Evolutionary conservation across 2,113 vertebrate genomes (phyloP), one percentile per base, ranked within the genome.

Genomic region (Orthonyx spaldingii): DNA sequence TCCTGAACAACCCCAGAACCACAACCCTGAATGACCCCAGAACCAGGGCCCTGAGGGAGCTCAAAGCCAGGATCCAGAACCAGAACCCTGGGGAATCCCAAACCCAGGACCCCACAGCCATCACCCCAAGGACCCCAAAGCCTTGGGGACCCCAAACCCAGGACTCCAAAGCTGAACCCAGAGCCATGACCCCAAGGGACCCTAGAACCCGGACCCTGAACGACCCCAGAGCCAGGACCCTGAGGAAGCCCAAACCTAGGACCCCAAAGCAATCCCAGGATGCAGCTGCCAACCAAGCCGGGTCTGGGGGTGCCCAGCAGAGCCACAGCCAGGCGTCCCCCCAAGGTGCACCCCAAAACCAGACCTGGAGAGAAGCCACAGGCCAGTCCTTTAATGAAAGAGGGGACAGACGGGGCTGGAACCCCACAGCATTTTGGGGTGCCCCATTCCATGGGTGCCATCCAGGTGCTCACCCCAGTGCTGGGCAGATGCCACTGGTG

Each of bases 251-350:
- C 42, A 56, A 4, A 41, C 2, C 39, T 17, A 11, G 22, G 3
- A 59, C 13, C 39, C 68, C 47, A 52, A 50, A n/a, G n/a, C n/a
- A n/a, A 49, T 12, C 37, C 33, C 2, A 0, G 18, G 39, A 16
- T 2, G 16, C 6, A 5, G 72, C 44, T 37, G 37, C 53, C 2
- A 4, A 50, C 10, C 2, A 1, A 61, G 33, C n/a, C 0, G 0
- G 6, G 28, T 10, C 6, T 10, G 26, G 7, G 24, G 26, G 16
- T 55, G 32, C 55, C 35, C 4, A 7, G 41, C 71, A 50, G 65
- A 69, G 35, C 60, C 11, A 5, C 0, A 0, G 12, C 19, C 3
- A 0, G 7, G 7, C 5, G 2, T 23, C 17, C 26, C n/a, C 60
- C 3, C 32, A 5, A 0, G 12, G 1, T 3, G 23, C 6, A 52